These are phyloP conservation scores for Anhinga rufa DNA, from an alignment of 2,113 vertebrate genomes.

Conservation along the genomic window DNA sequence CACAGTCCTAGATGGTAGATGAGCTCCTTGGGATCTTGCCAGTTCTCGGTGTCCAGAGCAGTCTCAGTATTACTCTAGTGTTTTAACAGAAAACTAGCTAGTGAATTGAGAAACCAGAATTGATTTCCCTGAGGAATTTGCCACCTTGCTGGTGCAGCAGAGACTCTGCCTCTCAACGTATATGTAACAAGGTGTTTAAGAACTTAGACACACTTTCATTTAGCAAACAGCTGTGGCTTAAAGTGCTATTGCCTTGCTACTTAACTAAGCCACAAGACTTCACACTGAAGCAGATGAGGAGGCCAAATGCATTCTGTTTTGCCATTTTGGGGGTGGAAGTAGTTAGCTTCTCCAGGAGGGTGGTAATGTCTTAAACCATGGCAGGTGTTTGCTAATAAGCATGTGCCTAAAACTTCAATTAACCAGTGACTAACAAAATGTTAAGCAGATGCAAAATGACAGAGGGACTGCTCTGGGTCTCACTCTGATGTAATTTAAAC, in stretches of 20 bases:
- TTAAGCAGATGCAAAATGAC: neutral
- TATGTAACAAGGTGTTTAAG: conserved; percentile 35
- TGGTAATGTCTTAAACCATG: neutral
- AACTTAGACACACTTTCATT: conserved; percentile 44
- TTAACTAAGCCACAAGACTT: neutral
- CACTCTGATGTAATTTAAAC: neutral
- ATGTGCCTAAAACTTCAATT: neutral
- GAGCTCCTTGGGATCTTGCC: neutral
- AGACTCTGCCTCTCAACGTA: neutral
- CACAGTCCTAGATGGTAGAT: neutral
- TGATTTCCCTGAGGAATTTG: conserved; percentile 40
- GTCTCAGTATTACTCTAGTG: neutral
- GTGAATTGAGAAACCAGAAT: conserved; percentile 7
- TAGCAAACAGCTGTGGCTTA: conserved; percentile 33
- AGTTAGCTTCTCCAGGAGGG: neutral
- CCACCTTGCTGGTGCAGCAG: conserved; percentile 28
- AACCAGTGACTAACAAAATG: neutral
- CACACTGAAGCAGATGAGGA: neutral
- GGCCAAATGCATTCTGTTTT: neutral
- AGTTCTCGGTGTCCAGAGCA: neutral
- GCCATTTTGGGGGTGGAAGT: neutral
- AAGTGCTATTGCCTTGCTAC: neutral
- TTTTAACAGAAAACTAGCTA: conserved; percentile 22
- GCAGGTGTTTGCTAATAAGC: neutral
- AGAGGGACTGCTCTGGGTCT: neutral